Evolutionary conservation across 2,888 invertebrate genomes (phyloP).

Genomic region (Polyploca ridens): DNA sequence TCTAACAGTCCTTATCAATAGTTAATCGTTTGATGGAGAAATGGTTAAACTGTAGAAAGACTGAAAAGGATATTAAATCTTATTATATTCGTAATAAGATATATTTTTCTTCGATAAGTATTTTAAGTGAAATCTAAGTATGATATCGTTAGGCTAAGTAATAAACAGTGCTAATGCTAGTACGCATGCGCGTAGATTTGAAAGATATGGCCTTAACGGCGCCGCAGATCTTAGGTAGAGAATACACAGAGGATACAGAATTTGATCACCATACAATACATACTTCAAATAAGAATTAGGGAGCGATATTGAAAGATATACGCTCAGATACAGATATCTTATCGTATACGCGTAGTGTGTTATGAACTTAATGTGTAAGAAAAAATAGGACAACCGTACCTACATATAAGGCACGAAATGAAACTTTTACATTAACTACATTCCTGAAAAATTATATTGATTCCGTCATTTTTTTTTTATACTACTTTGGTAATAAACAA

Average conservation of each 20-base stretch:
- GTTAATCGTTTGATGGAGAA: slow-evolving; percentile 30
- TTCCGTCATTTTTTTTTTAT: too few species aligned
- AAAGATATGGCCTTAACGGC: slow-evolving; percentile 54
- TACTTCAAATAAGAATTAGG: too few species aligned
- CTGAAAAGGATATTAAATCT: background rate
- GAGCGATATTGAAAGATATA: too few species aligned
- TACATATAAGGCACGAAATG: too few species aligned
- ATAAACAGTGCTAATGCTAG: slow-evolving; percentile 59
- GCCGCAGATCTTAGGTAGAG: slow-evolving; percentile 43
- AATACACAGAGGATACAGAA: slow-evolving; percentile 18
- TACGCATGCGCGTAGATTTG: slow-evolving; percentile 66
- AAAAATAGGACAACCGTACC: too few species aligned
- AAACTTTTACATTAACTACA: too few species aligned
- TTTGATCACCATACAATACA: too few species aligned
- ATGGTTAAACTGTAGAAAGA: slow-evolving; percentile 19
- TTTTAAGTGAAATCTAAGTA: slow-evolving; percentile 47
- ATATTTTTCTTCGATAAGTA: slow-evolving; percentile 20
- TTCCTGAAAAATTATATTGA: too few species aligned
- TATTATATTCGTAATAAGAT: slow-evolving; percentile 19
- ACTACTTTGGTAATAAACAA: too few species aligned
- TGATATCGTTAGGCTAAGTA: slow-evolving; percentile 57
- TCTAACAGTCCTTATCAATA: slow-evolving; percentile 39
- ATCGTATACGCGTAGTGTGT: too few species aligned
- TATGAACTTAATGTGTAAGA: too few species aligned
- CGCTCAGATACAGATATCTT: too few species aligned